Evolutionary conservation across 2,888 invertebrate species (phyloP), one percentile per base, ranked within the genome.

Genomic region (Drosophila anceps): DNA sequence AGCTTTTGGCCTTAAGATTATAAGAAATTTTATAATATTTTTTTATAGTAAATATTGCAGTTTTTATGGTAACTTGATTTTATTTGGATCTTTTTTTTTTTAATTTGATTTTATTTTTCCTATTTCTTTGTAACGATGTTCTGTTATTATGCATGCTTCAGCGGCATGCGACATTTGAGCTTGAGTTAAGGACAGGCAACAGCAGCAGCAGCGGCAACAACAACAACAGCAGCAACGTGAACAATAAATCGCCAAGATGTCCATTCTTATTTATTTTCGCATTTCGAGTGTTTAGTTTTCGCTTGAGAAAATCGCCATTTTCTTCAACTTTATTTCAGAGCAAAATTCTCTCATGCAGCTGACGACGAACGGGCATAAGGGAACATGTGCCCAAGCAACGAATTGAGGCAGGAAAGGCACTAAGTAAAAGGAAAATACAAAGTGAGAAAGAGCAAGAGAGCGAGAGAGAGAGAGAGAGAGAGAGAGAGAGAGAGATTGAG

Each of bases 241-340:
- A 79, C 87, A 88, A 85, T 87, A 88, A 88, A 88, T 85, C 82
- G 89, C 77, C 88, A 79, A 81, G 81, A 82, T 89, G 85, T 87
- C 85, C 81, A 87, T 79, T 87, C 82, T 82, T 86, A 86, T 86
- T 86, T 86, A 88, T 86, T 89, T 87, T 89, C 81, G 69, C 85
- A 89, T 89, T 81, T 90, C 90, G 74, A 87, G 88, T 87, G 90
- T 89, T 87, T 87, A 87, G 83, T 85, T 87, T 90, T 85, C 87
- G 87, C 90, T 89, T 79, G 86, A 89, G 77, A 88, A 86, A 87
- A 90, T 87, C 84, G 81, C 88, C 85, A 86, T 87, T 88, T 85
- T 83, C 80, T 50, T 79, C 90, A 80, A 83, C 85, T 82, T 82
- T 66, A 85, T 88, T 81, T 79, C 69, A 59, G 18, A 57, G 51